These are phyloP conservation scores for Colletes latitarsis DNA, from an alignment of 1,140 invertebrate genomes.

Conservation along the genomic window DNA sequence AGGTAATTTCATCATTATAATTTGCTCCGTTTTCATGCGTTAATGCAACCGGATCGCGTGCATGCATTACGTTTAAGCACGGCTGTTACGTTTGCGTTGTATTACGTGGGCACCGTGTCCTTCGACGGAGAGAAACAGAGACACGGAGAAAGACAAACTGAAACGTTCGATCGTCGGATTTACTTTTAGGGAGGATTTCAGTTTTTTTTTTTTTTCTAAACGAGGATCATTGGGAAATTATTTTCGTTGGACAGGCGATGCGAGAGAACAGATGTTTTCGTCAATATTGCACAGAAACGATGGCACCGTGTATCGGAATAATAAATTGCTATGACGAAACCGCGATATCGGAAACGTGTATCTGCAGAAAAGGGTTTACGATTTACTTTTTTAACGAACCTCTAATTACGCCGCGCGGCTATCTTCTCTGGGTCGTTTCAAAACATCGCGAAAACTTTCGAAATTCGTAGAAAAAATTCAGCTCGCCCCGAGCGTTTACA, in stretches of 20 bases:
- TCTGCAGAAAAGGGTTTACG: not conserved
- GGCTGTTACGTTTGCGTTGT: constrained; percentile 24
- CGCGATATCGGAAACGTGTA: not conserved
- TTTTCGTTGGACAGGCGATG: too few species aligned
- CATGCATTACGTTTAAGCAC: constrained; percentile 36
- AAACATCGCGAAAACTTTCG: not conserved
- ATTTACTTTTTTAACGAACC: not conserved
- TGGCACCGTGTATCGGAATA: not conserved
- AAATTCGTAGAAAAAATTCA: not conserved
- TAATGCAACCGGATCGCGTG: constrained; percentile 34
- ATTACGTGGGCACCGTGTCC: constrained; percentile 40
- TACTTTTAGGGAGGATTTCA: not conserved
- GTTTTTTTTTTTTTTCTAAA: too few species aligned
- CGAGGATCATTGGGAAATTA: too few species aligned
- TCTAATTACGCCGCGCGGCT: not conserved
- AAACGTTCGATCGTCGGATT: not conserved
- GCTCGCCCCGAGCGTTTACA: not conserved
- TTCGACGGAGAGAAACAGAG: constrained; percentile 11
- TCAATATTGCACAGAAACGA: not conserved
- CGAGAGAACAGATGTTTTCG: too few species aligned
- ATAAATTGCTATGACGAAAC: not conserved
- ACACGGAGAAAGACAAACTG: not conserved
- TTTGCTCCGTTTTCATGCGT: constrained; percentile 12
- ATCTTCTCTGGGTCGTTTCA: not conserved
- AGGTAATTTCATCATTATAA: constrained; percentile 83